These are phyloP conservation scores for Acipenser oxyrinchus DNA, from an alignment of 2,797 vertebrate genomes.

Conservation along the genomic window DNA sequence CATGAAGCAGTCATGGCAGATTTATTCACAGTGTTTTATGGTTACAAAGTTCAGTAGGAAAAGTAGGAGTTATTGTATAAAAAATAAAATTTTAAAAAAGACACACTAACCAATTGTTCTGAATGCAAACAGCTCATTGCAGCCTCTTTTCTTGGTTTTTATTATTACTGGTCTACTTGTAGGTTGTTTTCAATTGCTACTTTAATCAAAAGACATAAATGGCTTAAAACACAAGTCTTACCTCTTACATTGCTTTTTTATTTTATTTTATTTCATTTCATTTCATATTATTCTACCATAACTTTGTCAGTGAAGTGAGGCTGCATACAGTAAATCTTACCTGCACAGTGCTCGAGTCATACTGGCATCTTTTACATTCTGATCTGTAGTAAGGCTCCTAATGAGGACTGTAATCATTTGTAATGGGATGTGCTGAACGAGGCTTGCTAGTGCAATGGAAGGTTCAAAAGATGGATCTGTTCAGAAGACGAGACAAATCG, in stretches of 20 bases:
- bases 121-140: neutral
- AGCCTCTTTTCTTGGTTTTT: neutral
- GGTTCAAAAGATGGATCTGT: conserved; percentile 87
- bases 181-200: too few species aligned
- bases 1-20: too few species aligned
- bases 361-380: conserved; percentile 91
- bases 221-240: too few species aligned
- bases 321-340: conserved; percentile 42
- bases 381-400: conserved; percentile 94
- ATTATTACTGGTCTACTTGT: neutral
- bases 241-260: too few species aligned
- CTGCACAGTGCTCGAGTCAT: conserved; percentile 98
- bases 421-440: conserved; percentile 94
- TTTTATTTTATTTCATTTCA: too few species aligned
- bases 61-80: too few species aligned
- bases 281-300: too few species aligned
- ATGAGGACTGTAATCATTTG: conserved; percentile 98
- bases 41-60: too few species aligned
- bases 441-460: conserved; percentile 87
- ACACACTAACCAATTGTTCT: neutral
- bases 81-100: too few species aligned
- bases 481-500: conserved; percentile 21
- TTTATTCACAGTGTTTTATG: too few species aligned
- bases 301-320: neutral
- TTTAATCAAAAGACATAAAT: too few species aligned